A percentile compares a stretch with the other conserved stretches of the same genome.
Evolutionary conservation across 2,888 invertebrate species (phyloP).

Genomic region (Coelopa pilipes): DNA sequence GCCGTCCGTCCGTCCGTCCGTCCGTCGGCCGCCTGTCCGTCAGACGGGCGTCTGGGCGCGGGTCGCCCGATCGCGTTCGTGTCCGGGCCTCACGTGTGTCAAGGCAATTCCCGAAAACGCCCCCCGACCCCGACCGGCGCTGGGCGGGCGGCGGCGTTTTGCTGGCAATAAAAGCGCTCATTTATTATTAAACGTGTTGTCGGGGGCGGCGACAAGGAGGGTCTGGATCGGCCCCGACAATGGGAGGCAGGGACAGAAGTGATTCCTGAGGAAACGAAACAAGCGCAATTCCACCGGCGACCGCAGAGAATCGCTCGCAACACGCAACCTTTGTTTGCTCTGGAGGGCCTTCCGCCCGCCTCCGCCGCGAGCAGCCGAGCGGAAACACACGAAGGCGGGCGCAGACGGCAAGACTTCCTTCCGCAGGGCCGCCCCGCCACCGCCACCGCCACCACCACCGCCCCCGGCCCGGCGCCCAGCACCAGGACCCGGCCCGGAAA

Average conservation of each 20-base stretch:
- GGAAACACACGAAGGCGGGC: conserved; percentile 27
- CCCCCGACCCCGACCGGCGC: background rate
- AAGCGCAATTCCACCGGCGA: conserved; percentile 18
- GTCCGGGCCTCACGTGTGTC: background rate
- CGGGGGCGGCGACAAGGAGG: background rate
- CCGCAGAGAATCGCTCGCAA: conserved; percentile 20
- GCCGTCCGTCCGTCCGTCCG: too few species aligned
- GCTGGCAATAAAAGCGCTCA: conserved; percentile 13
- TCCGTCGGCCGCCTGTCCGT: too few species aligned
- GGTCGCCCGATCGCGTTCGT: too few species aligned
- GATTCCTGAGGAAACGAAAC: conserved; percentile 25
- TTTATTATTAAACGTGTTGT: conserved; percentile 26
- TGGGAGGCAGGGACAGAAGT: background rate
- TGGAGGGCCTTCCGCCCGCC: background rate
- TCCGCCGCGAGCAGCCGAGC: conserved; percentile 11
- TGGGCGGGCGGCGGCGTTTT: background rate
- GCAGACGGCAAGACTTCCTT: background rate
- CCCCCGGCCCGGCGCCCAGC: background rate
- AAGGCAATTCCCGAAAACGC: conserved; percentile 5
- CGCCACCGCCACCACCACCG: background rate
- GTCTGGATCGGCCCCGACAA: too few species aligned
- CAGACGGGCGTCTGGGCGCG: too few species aligned
- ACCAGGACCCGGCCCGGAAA: background rate
- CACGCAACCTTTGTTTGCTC: conserved; percentile 35
- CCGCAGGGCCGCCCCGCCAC: background rate